A percentile compares a stretch with the other conserved stretches of the same genome.
phyloP scores from a whole-genome alignment of 2,888 invertebrate species.

The Drosophila mettleri region DNA sequence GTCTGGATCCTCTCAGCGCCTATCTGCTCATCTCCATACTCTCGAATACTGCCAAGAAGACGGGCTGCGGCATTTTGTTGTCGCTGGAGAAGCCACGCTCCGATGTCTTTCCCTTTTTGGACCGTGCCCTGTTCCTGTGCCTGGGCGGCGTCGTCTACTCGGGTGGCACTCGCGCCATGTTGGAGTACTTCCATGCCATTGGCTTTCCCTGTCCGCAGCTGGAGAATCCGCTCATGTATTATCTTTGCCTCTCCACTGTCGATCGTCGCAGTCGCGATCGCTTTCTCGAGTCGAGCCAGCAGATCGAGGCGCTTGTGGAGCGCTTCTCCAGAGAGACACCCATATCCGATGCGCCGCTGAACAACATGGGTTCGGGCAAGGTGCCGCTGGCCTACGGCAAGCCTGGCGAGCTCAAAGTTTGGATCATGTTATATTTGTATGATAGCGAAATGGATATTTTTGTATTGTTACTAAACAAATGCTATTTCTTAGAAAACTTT shows the following conservation, averaged over 20 bases:
- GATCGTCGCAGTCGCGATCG: slow-evolving; percentile 92
- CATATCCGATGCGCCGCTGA: slow-evolving; percentile 87
- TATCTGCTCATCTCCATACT: slow-evolving; percentile 97
- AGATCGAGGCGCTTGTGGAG: slow-evolving; percentile 95
- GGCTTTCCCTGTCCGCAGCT: slow-evolving; percentile 98
- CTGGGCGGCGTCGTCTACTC: slow-evolving; percentile 96
- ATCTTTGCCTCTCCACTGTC: slow-evolving; percentile 89
- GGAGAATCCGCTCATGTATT: slow-evolving; percentile 99
- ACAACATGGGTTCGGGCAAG: slow-evolving; percentile 87
- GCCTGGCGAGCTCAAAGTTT: slow-evolving; percentile 89
- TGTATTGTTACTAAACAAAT: rapidly evolving
- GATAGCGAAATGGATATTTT: slow-evolving; percentile 28
- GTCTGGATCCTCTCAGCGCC: slow-evolving; percentile 96
- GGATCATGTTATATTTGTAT: slow-evolving; percentile 89
- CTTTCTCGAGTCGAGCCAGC: slow-evolving; percentile 96
- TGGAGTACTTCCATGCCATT: slow-evolving; percentile 97
- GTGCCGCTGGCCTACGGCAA: slow-evolving; percentile 91
- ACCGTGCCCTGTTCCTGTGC: slow-evolving; percentile 95
- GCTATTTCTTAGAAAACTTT: slow-evolving; percentile 87
- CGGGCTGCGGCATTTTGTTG: slow-evolving; percentile 94
- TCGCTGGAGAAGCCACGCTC: slow-evolving; percentile 97
- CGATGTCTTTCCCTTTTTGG: slow-evolving; percentile 98
- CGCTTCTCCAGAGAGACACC: slow-evolving; percentile 95
- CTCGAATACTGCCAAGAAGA: slow-evolving; percentile 95
- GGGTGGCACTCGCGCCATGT: slow-evolving; percentile 95